These are phyloP conservation scores for Taphrorychus bicolor DNA, from an alignment of 2,888 invertebrate species.

Conservation along the genomic window DNA sequence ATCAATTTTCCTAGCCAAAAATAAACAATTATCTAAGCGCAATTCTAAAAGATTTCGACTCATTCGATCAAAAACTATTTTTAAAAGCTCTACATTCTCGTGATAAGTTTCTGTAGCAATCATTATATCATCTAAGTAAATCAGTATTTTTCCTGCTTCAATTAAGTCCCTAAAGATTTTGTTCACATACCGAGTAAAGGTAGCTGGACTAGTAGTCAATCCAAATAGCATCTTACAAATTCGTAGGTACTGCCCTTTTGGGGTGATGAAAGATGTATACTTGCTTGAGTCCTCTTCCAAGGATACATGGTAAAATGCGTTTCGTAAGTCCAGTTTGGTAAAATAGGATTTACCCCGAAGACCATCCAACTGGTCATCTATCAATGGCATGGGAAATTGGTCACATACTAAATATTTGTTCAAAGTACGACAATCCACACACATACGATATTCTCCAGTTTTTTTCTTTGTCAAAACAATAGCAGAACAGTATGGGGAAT, in stretches of 20 bases:
- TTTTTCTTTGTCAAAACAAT: conserved; percentile 47
- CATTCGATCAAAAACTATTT: too few species aligned
- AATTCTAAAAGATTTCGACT: conserved; percentile 41
- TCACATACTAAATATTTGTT: conserved; percentile 46
- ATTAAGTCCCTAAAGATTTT: conserved; percentile 41
- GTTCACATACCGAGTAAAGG: conserved; percentile 42
- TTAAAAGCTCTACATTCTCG: conserved; percentile 39
- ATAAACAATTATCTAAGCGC: conserved; percentile 46
- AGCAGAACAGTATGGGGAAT: conserved; percentile 47
- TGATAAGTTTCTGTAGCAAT: conserved; percentile 41
- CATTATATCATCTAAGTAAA: conserved; percentile 45
- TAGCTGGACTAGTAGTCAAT: conserved; percentile 43
- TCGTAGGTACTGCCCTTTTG: conserved; percentile 48
- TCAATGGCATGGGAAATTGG: conserved; percentile 46
- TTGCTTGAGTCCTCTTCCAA: conserved; percentile 44
- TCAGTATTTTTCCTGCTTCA: conserved; percentile 29
- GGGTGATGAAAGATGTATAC: conserved; percentile 50
- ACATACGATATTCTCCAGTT: conserved; percentile 46
- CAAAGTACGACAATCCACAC: conserved; percentile 47
- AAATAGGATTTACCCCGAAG: conserved; percentile 46
- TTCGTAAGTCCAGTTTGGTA: conserved; percentile 48
- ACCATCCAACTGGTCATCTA: conserved; percentile 48
- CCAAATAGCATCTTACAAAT: too few species aligned
- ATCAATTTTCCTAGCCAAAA: conserved; percentile 41
- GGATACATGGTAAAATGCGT: conserved; percentile 48